Evolutionary conservation across 1,140 invertebrate genomes (phyloP), one percentile per base, ranked within the genome.

Genomic region (Drosophila seguyi): DNA sequence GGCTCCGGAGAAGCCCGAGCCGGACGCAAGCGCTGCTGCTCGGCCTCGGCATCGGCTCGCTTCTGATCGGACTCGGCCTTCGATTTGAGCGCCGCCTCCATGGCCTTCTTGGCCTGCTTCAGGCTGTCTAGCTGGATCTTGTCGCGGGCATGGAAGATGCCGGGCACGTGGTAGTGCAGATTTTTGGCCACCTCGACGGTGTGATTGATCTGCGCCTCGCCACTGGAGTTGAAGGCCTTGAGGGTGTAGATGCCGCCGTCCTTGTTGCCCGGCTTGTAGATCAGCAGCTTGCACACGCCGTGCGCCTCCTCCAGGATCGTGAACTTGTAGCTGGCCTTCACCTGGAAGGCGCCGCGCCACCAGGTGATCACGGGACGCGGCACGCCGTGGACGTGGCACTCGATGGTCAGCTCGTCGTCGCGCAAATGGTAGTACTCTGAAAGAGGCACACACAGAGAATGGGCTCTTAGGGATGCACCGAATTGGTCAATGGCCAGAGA

Each of bases 221-320:
- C 96, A 44, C 95, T 93, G 25, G 93, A 90, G 84, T 96, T 96
- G 41, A 92, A 93, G 13, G 95, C 96, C 27, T 94, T 92, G 59
- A 96, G 95, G 11, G 94, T 93, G 63, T 96, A 96, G 71, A 94
- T 93, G 45, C 95, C 95, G 34, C 93, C 93, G 77, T 96, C 95
- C 73, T 93, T 93, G 14, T 93, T 90, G 18, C 91, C 90, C 0
- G 94, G 94, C 56, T 94, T 92, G 75, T 94, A 84, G 56, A 97
- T 94, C 78, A 96, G 94, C 42, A 97, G 91, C 48, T 93, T 93
- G 63, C 84, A 92, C 5, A 93, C 91, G 6, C 92, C 92, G 47
- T 93, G 92, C 3, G 91, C 92, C 58, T 93, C 92, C 59, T 93
- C 91, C 2, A 93, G 56, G 47, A 92, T 90, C n/a, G 92, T 92